A percentile compares a stretch with the other conserved stretches of the same genome.
These are phyloP conservation scores for Diplazon laetatorius DNA, from an alignment of 2,888 invertebrate genomes.

Conservation along the genomic window DNA sequence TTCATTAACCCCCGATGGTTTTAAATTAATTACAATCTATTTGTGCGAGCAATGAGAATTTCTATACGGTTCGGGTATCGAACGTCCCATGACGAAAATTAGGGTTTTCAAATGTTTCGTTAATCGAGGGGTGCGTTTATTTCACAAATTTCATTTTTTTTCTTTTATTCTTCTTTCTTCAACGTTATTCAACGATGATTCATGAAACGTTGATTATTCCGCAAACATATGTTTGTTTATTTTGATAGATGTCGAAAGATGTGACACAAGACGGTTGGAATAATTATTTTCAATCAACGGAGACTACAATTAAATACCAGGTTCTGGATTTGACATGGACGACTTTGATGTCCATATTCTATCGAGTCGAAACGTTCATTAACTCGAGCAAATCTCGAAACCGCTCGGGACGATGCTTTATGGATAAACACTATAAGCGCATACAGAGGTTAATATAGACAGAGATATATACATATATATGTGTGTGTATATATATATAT, in stretches of 20 bases:
- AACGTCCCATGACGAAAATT: background rate
- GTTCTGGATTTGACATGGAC: background rate
- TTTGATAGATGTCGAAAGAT: too few relatives aligned
- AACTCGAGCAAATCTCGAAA: constrained; percentile 29
- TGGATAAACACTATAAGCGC: constrained; percentile 11
- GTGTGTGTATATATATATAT: constrained; percentile 14
- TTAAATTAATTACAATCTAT: constrained; percentile 36
- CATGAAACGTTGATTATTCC: too few relatives aligned
- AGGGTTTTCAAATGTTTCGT: background rate
- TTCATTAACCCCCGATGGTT: constrained; percentile 42
- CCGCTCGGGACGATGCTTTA: constrained; percentile 19
- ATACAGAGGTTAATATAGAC: too few relatives aligned
- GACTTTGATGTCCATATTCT: background rate
- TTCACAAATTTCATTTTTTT: background rate
- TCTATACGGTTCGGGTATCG: background rate
- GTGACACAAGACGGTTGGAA: too few relatives aligned
- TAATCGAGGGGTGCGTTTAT: background rate
- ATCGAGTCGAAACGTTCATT: background rate
- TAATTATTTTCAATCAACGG: too few relatives aligned
- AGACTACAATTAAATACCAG: too few relatives aligned
- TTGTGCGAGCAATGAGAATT: constrained; percentile 18
- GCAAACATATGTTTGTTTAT: too few relatives aligned
- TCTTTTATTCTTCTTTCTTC: constrained; percentile 8
- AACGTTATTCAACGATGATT: too few relatives aligned
- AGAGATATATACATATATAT: constrained; percentile 14